Evolutionary conservation across 2,888 invertebrate species (phyloP), one percentile per base, ranked within the genome.

Genomic region (Aspidiotus rigidus): DNA sequence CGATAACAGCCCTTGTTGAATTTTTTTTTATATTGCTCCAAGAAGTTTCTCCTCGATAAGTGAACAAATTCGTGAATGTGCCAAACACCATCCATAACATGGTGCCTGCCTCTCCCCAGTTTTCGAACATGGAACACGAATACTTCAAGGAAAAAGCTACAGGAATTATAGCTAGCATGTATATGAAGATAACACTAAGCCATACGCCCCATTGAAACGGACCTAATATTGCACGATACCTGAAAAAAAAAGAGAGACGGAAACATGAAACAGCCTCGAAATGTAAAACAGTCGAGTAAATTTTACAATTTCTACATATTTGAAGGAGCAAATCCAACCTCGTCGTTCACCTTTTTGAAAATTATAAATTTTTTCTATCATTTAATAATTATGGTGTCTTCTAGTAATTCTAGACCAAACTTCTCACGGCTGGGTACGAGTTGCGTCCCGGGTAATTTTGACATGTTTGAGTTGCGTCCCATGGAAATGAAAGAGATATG

Each of bases 81-180:
- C 90, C 89, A 74, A 89, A 90, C 69, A 90, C 88, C 75, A 89
- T 89, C 90, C 90, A 90, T 77, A 90, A 90, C 89, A 90, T 89
- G 74, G 89, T 87, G 78, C 89, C 88, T 53, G 89, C 80, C 79
- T 88, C 86, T 63, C 85, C 85, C 70, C 86, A 86, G 73, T 86
- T 84, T 55, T 85, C 81, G 41, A 89, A 74, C 42, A 90, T 78
- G 75, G 86, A 86, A 16, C 89, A 76, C 0, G 86, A 84, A 70
- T 86, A 83, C 73, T 86, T 86, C 74, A 88, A 86, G 0, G 87
- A 88, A 75, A 86, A 88, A 0, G 87, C 84, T 63, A 90, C 79
- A 1, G 89, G 89, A 73, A 90, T 83, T 73, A 90, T 86, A 7
- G 84, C 88, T 1, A 88, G 81, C 41, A 90, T 77, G 74, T 90